phyloP scores from a whole-genome alignment of 2,797 vertebrate genomes.

The Rhynchonycteris naso region DNA sequence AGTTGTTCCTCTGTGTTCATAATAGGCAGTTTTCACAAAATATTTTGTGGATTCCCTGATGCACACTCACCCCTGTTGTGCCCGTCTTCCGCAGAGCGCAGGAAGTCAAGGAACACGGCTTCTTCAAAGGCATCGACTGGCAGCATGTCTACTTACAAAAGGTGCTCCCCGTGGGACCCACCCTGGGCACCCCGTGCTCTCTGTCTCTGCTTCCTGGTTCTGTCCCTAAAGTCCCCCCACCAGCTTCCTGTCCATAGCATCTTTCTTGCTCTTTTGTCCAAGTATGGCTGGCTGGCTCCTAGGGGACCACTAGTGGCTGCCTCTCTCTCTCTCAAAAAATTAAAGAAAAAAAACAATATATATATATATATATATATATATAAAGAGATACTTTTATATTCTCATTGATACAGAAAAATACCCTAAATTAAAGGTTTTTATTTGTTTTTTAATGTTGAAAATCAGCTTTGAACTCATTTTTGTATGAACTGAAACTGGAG shows the following conservation, averaged over 20 bases:
- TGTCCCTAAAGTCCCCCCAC: background rate
- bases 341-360: too few relatives aligned
- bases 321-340: background rate
- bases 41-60: background rate
- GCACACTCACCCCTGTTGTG: background rate
- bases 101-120: slow-evolving; percentile 95
- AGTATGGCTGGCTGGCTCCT: background rate
- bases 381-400: background rate
- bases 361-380: too few relatives aligned
- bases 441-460: background rate
- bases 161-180: slow-evolving; percentile 82
- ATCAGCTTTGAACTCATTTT: background rate
- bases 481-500: background rate
- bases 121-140: slow-evolving; percentile 98
- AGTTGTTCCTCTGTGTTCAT: background rate
- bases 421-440: background rate
- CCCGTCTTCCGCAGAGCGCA: slow-evolving; percentile 87
- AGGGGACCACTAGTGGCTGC: fast-evolving
- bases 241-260: background rate
- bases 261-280: background rate
- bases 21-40: background rate
- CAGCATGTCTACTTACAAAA: slow-evolving; percentile 98
- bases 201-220: background rate
- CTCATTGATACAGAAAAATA: background rate
- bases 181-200: fast-evolving